phyloP scores from a whole-genome alignment of 1,140 invertebrate species.

The Bombus vancouverensis region DNA sequence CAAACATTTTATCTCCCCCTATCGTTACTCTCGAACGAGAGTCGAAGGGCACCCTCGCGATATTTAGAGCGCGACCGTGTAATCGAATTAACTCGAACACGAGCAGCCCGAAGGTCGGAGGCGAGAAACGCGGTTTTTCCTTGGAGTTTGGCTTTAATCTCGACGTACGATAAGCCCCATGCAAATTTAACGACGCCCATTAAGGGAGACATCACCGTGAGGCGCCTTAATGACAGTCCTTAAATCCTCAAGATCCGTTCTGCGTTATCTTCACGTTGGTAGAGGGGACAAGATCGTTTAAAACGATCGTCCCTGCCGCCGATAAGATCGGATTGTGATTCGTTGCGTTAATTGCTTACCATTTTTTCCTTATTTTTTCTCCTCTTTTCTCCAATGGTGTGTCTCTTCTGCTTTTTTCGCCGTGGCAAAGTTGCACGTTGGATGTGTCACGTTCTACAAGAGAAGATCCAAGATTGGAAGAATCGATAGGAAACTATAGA shows the following conservation, averaged over 20 bases:
- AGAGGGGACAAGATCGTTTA: constrained; percentile 30
- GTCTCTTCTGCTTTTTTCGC: too few relatives aligned
- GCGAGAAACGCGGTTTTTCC: constrained; percentile 41
- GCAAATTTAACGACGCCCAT: constrained; percentile 51
- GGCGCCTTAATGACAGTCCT: constrained; percentile 51
- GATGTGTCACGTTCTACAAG: background rate
- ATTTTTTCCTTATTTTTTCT: background rate
- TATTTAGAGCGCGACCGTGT: background rate
- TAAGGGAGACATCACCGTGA: constrained; percentile 54
- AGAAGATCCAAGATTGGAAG: background rate
- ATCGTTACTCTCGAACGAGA: too few relatives aligned
- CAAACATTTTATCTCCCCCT: background rate
- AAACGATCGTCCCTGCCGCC: constrained; percentile 10
- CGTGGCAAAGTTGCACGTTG: background rate
- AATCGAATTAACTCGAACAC: constrained; percentile 25
- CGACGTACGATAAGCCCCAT: constrained; percentile 35
- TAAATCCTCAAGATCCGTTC: constrained; percentile 39
- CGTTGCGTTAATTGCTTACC: constrained; percentile 28
- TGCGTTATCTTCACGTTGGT: constrained; percentile 16
- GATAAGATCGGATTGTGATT: constrained; percentile 37
- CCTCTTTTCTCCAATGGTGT: background rate
- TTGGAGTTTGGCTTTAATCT: constrained; percentile 17
- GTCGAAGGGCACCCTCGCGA: background rate
- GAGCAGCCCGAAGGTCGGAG: background rate
- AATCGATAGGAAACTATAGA: background rate